Conservation (phyloP, 92 coral and sea anemone genomes). For the Scolanthus callimorphus region DNA sequence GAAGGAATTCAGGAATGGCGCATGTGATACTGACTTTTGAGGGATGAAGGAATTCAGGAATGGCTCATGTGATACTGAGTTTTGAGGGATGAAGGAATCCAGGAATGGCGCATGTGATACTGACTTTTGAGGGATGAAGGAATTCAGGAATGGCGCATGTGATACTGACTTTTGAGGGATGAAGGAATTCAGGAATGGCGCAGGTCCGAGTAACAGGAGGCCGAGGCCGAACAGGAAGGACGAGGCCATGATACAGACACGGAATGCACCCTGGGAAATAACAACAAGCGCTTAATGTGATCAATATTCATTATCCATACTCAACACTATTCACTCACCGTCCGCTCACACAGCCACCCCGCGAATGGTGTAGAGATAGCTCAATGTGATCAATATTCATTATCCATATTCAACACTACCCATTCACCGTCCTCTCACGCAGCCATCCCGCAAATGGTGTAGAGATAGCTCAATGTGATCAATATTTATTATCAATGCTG, state of each 20-base stretch:
- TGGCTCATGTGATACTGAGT: not conserved
- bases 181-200: not conserved
- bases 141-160: not conserved
- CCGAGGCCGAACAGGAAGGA: not conserved
- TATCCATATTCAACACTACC: not conserved
- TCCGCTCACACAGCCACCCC: too few relatives aligned
- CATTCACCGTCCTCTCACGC: too few relatives aligned
- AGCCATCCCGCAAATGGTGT: too few relatives aligned
- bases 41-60: not conserved
- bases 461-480: too few relatives aligned
- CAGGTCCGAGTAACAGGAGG: not conserved
- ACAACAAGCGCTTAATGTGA: too few relatives aligned
- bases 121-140: not conserved
- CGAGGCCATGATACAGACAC: not conserved
- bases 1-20: not conserved
- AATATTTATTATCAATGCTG: too few relatives aligned
- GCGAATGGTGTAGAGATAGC: not conserved
- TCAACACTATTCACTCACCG: too few relatives aligned
- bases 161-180: slow-evolving; percentile 1
- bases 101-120: too few relatives aligned
- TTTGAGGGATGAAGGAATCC: not conserved
- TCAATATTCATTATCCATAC: too few relatives aligned
- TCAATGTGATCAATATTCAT: not conserved
- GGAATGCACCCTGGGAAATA: not conserved
- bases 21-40: not conserved